Base-by-base conservation (phyloP, 1,140 invertebrate species). In the Drosophila ironensis region DNA sequence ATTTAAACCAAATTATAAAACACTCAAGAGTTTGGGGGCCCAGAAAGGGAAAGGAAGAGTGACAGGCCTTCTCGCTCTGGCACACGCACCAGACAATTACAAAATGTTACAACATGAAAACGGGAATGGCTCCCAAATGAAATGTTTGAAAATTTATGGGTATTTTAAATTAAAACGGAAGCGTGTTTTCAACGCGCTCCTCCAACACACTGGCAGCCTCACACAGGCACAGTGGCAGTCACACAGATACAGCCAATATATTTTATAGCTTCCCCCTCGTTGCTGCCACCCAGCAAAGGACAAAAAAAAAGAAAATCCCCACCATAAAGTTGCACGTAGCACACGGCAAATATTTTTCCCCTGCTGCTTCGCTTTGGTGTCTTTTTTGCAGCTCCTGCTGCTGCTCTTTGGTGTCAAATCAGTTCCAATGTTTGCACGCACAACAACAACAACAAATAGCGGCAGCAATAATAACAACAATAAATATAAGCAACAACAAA, bases 81-180 rank as follows among this genome's bases (percentile, higher is more conserved):
- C 33, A 12, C 12, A 20, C 30, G 22, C 47, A 70, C 56, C 75
- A 80, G 74, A 80, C 80, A 84, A 84, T 84, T 84, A 86, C 80
- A 72, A 86, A 84, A 86, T 84, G 80, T 84, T 80, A 75, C 82
- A 84, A 82, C 84, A 78, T 84, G 73, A 78, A 74, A 87, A 70
- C 87, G 70, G 77, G 69, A 88, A 88, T 88, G 87, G 82, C 87
- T 88, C 87, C 87, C 87, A 81, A 89, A 89, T 87, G 87, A 89
- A 84, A 88, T 78, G 69, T 76, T 70, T 72, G 77, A 84, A 89
- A 89, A 89, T 89, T 89, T 89, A 89, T 89, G 87, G 84, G 80
- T 87, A 88, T 89, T 89, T 89, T 87, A 89, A 89, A 89, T 89
- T 89, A 89, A 89, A 88, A 89, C 87, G 87, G 87, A 89, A 88